Base-by-base conservation (phyloP, 2,888 invertebrate species). In the Dryomyza anilis region DNA sequence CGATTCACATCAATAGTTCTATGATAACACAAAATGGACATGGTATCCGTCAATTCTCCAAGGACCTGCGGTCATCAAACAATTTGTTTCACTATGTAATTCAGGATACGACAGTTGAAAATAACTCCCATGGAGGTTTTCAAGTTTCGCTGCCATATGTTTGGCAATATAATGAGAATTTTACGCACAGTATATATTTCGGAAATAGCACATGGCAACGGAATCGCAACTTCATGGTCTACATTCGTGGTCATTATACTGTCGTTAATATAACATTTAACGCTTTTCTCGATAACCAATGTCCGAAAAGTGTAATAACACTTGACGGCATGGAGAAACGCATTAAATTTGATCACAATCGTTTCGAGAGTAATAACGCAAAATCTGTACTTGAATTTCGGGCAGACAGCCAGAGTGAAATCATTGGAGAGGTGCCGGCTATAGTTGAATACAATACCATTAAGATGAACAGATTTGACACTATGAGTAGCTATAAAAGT, bases 321-420 rank as follows among this genome's bases (percentile, higher is more conserved):
- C 85, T 96, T 27, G 87, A 89, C 66, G 99, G 99, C 8, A 99
- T 98, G 96, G 99, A 99, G 81, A 99, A 99, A 84, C 92, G 93
- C 74, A 87, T 98, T 83, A 87, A 89, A 65, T 91, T 98, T 64
- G 89, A 90, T 74, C 87, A 89, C 48, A 98, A 98, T 81, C 84
- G 86, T 57, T 91, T 98, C 66, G 87, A 89, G 71, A 86, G 87
- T 62, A 98, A 98, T 78, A 88, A 86, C 58, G 96, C 95, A 0
- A 86, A 87, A 57, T 94, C 88, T 76, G 91, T 97, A 85, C 87
- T 97, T 1, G 92, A 96, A 80, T 94, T 97, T 75, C 88, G 89
- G 70, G 92, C 94, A 67, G 91, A 94, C 80, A 96, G 96, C 76
- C 95, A 98, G 79, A 95, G 96, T 62, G 96, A 96, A 84, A 95